Conservation (phyloP, 2,888 invertebrate genomes). For the Mesoligia furuncula region DNA sequence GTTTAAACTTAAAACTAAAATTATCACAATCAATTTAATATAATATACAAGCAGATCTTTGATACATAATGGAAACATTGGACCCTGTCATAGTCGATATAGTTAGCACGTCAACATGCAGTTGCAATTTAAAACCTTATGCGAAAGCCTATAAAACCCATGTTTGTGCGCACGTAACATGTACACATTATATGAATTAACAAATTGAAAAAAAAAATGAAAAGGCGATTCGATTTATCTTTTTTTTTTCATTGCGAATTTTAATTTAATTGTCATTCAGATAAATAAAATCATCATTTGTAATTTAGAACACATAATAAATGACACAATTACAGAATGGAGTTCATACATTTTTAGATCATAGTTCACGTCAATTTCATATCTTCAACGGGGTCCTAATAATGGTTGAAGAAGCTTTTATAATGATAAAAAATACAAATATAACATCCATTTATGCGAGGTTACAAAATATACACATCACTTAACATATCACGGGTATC, state of each 20-base stretch:
- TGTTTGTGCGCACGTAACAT: neutral
- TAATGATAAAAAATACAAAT: neutral
- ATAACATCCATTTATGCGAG: conserved; percentile 19
- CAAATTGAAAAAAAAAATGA: no score
- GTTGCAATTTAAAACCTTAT: conserved; percentile 6
- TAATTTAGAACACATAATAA: no score
- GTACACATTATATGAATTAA: neutral
- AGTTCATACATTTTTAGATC: no score
- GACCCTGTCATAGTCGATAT: conserved; percentile 19
- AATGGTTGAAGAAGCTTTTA: neutral
- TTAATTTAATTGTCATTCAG: no score
- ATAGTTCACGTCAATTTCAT: neutral
- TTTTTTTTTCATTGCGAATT: no score
- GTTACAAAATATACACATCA: conserved; percentile 28
- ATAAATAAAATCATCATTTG: no score
- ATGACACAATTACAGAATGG: no score
- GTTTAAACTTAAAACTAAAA: conserved; percentile 58
- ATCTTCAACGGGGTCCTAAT: neutral
- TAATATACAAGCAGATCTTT: conserved; percentile 61
- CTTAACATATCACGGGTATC: conserved; percentile 1
- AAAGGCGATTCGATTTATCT: no score
- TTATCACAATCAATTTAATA: conserved; percentile 65
- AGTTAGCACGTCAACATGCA: neutral
- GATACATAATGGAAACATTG: conserved; percentile 11
- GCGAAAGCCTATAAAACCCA: fast-evolving